These are phyloP conservation scores for Bombyx mori DNA, from an alignment of 1,140 invertebrate genomes.

Conservation along the genomic window ASM3026992v2 NC_085117.1:10718501-10719000, in stretches of 20 bases:
- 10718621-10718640: constrained; percentile 62
- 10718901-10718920: constrained; percentile 50
- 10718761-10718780: too few relatives aligned
- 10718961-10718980: not conserved
- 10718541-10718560: not conserved
- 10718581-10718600: constrained; percentile 21
- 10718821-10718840: constrained; percentile 6
- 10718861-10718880: constrained; percentile 17
- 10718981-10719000: too few relatives aligned
- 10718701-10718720: constrained; percentile 19
- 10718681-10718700: constrained; percentile 21
- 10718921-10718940: constrained; percentile 17
- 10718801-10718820: constrained; percentile 10
- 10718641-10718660: constrained; percentile 66
- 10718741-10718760: not conserved
- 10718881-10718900: constrained; percentile 49
- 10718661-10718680: constrained; percentile 45
- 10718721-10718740: constrained; percentile 8
- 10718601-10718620: constrained; percentile 41
- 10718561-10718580: constrained; percentile 23
- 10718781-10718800: too few relatives aligned
- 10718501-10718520: constrained; percentile 87
- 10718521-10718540: constrained; percentile 33
- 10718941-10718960: not conserved
- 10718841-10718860: not conserved